Evolutionary conservation across 2,797 vertebrate species (phyloP), one percentile per base, ranked within the genome.

Genomic region (Anabas testudineus): DNA sequence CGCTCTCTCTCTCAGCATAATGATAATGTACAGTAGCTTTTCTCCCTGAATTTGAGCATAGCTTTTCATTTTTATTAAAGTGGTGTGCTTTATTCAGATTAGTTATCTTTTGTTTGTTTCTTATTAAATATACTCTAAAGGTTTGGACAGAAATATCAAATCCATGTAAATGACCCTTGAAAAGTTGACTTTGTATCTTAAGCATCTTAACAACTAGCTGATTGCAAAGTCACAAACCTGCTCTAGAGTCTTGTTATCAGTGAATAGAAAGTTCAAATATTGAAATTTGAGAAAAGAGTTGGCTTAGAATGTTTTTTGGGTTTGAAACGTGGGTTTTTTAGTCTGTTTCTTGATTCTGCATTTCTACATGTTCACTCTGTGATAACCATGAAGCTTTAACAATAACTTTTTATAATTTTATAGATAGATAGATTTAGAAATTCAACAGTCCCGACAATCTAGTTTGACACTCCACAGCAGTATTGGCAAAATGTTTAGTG

Each of bases 1-100:
- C 46, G 64, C 59, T 69, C 75, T 68, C 67, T n/a, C n/a, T 65
- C 30, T 62, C 58, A 36, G 75, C 63, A 55, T 73, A 74, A 83
- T 81, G 52, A 79, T 76, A 45, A 71, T 78, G 37, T 59, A 22
- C 30, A 46, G 46, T 71, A 65, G 76, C 7, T 28, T 72, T 62
- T 37, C 19, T 45, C 21, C 36, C 36, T 4, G 22, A 7, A 12
- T 10, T 45, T 22, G 5, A n/a, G n/a, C 8, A 14, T 24, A 21
- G 6, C 16, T 42, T 7, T 4, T 42, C 7, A 42, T 57, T 61
- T 70, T 47, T 24, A 57, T 10, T 48, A 34, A 52, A 19, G 6
- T 14, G n/a, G n/a, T 10, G 16, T 47, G n/a, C 2, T 14, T 5
- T 18, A n/a, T 76, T 53, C 9, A 54, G 24, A 39, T 15, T 15